Evolutionary conservation across 2,888 invertebrate genomes (phyloP), one percentile per base, ranked within the genome.

Genomic region (Autographa gamma): DNA sequence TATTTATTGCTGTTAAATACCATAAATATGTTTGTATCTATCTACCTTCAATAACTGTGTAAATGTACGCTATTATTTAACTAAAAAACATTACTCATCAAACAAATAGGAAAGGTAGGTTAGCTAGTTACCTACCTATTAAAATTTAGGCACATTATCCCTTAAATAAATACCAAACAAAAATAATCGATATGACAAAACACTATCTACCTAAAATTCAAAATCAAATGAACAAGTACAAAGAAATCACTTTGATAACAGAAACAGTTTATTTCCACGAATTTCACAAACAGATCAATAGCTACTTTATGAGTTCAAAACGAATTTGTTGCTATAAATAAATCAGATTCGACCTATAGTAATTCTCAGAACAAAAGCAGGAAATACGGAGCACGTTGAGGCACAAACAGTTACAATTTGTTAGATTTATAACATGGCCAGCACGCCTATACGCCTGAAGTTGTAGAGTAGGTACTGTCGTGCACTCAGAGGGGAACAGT

Each of bases 401-500:
- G 38, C 58, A 11, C 60, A 76, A 63, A 66, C 31, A 38, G 60
- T 70, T 66, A 75, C 76, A 70, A 56, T 70, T 79, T 63, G 16
- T 75, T 31, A 61, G 60, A 76, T 76, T 76, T 66, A 76, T 66
- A 48, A 58, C 76, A 56, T 25, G 41, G 31, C 48, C 62, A 25
- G 60, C 59, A 76, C 70, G 76, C 76, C 71, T 73, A 59, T 19
- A 66, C 16, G 79, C 64, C 64, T 58, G 41, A 34, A 75, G 70
- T 63, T 18, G 19, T 43, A 48, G 19, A 19, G 32, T 14, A 59
- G n/a, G n/a, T 16, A 32, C n/a, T 48, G 69, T 61, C 41, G 32
- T 34, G 16, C 43, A 19, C 52, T 60, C 11, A 59, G 61, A n/a
- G n/a, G n/a, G 63, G 2, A 38, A 2, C 11, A 38, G 38, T 19